Conservation (phyloP, 2,797 vertebrate genomes). For the Xyrichtys novacula region DNA sequence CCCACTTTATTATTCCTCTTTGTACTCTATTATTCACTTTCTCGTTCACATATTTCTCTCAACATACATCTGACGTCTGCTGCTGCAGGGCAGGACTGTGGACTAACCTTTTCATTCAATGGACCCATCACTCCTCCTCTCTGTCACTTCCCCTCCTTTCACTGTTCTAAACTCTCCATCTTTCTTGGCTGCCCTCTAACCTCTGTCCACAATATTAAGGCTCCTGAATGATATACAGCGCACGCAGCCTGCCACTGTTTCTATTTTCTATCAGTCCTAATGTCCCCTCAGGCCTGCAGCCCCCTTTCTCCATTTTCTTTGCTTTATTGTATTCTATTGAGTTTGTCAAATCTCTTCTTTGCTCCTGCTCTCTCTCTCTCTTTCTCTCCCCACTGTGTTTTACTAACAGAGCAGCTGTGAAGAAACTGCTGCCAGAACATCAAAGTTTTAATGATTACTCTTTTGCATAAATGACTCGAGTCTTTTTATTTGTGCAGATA, state of each 20-base stretch:
- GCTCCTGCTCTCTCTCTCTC: conserved; percentile 1
- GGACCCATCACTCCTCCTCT: conserved; percentile 55
- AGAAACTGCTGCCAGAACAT: conserved; percentile 26
- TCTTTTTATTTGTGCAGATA: conserved; percentile 14
- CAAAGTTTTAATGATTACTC: conserved; percentile 16
- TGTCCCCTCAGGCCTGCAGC: conserved; percentile 27
- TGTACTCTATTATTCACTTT: conserved; percentile 74
- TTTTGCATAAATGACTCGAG: conserved; percentile 15
- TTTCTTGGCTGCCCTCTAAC: conserved; percentile 62
- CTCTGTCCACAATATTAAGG: conserved; percentile 63
- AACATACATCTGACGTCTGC: conserved; percentile 42
- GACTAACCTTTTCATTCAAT: conserved; percentile 65
- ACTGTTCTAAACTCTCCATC: conserved; percentile 61
- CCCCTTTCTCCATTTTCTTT: conserved; percentile 38
- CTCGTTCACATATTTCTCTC: conserved; percentile 60
- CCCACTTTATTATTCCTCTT: conserved; percentile 65
- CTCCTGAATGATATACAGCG: conserved; percentile 52
- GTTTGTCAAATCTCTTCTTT: conserved; percentile 36
- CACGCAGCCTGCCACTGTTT: conserved; percentile 30
- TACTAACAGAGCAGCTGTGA: conserved; percentile 24
- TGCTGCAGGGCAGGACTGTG: conserved; percentile 46
- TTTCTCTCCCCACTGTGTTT: conserved; percentile 12
- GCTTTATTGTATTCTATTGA: conserved; percentile 37
- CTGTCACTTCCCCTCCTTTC: conserved; percentile 48
- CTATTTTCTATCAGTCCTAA: conserved; percentile 56